A percentile compares a stretch with the other conserved stretches of the same genome.
These are phyloP conservation scores for Dreissena rostriformis DNA, from an alignment of 1,140 invertebrate genomes.

Conservation along the genomic window DNA sequence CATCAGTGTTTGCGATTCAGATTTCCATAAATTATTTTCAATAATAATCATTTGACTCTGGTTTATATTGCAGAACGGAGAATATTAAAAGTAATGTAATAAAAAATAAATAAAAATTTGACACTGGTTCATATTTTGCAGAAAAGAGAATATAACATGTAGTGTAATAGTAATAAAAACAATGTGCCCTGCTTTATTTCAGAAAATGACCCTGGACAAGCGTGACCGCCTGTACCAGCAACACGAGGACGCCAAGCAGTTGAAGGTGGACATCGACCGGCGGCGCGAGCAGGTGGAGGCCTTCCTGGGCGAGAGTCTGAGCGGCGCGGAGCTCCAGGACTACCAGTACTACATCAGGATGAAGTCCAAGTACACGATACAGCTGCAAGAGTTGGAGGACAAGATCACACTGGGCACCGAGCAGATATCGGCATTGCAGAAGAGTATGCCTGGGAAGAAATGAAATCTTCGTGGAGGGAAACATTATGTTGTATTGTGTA, in stretches of 20 bases:
- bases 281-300: slow-evolving; percentile 89
- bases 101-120: no score
- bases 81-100: no score
- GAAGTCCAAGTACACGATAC: slow-evolving; percentile 95
- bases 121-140: no score
- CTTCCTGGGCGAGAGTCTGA: slow-evolving; percentile 89
- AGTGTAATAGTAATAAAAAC: no score
- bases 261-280: slow-evolving; percentile 92
- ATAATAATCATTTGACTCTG: no score
- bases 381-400: slow-evolving; percentile 92
- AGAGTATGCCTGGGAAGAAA: slow-evolving; percentile 73
- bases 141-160: no score
- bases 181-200: no score
- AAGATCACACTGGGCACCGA: slow-evolving; percentile 94
- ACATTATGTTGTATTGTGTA: no score
- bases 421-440: slow-evolving; percentile 84
- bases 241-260: slow-evolving; percentile 91
- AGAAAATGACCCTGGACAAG: slow-evolving; percentile 90
- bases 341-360: slow-evolving; percentile 95
- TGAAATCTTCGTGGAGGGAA: neutral
- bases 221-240: slow-evolving; percentile 90
- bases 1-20: no score
- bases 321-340: slow-evolving; percentile 89
- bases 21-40: no score
- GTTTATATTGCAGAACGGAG: no score